These are phyloP conservation scores for Triplophysa dalaica DNA, from an alignment of 2,113 vertebrate species.

Conservation along the genomic window DNA sequence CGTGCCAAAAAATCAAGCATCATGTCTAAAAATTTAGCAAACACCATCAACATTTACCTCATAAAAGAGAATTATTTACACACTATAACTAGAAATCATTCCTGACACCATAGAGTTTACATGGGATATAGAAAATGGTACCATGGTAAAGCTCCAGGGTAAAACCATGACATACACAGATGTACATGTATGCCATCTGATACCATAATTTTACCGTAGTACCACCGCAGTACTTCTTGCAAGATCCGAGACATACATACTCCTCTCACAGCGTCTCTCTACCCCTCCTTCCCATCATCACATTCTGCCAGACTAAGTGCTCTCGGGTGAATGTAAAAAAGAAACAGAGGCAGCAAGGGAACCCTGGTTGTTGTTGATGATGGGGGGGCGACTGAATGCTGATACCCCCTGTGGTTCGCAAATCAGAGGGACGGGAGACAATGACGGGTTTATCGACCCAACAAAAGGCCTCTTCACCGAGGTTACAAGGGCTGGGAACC, in stretches of 20 bases:
- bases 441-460: constrained; percentile 53
- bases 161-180: no score
- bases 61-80: no score
- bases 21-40: no score
- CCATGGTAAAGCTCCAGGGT: no score
- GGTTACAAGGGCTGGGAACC: constrained; percentile 50
- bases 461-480: constrained; percentile 55
- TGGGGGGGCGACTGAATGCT: constrained; percentile 31
- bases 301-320: background rate
- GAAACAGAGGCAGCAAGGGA: constrained; percentile 19
- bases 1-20: no score
- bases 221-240: background rate
- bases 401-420: constrained; percentile 47
- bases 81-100: no score
- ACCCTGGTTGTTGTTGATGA: constrained; percentile 25
- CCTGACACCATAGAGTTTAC: no score
- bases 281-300: background rate
- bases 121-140: no score
- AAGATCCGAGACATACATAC: background rate
- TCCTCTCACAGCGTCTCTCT: background rate
- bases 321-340: constrained; percentile 32
- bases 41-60: no score
- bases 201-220: background rate
- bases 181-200: background rate
- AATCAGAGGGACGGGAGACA: constrained; percentile 45